Evolutionary conservation across 2,888 invertebrate genomes (phyloP).

Genomic region (Digitonthophagus gazella): DNA sequence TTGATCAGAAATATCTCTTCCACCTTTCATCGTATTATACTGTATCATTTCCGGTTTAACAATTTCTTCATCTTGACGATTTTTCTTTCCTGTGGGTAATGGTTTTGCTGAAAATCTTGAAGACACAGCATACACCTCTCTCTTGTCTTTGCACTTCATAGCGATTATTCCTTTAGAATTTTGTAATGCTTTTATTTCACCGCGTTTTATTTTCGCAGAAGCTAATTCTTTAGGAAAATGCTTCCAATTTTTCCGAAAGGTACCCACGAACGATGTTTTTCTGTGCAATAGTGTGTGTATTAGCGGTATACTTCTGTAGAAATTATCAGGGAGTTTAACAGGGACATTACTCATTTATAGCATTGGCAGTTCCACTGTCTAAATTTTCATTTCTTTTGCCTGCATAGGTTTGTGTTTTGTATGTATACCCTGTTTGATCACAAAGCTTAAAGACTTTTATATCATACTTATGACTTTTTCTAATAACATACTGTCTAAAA

Average conservation of each 20-base stretch:
- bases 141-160: not conserved
- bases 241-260: constrained; percentile 2
- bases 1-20: constrained; percentile 4
- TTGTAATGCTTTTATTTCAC: not conserved
- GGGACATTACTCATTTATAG: not conserved
- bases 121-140: not conserved
- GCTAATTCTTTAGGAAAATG: constrained; percentile 3
- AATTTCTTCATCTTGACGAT: not conserved
- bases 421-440: constrained; percentile 11
- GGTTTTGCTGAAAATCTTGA: constrained; percentile 1
- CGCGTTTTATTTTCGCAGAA: not conserved
- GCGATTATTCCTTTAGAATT: constrained; percentile 1
- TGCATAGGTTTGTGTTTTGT: not conserved
- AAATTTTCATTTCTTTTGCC: constrained; percentile 4
- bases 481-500: not conserved
- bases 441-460: constrained; percentile 3
- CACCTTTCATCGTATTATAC: constrained; percentile 2
- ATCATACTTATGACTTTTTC: constrained; percentile 3
- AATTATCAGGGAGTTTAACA: not conserved
- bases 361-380: not conserved
- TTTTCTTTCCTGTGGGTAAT: constrained; percentile 6
- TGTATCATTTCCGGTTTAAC: constrained; percentile 5
- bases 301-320: not conserved
- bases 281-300: not conserved
- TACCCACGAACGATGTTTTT: not conserved